Evolutionary conservation across 2,113 vertebrate genomes (phyloP).

Genomic region (Holacanthus passer): DNA sequence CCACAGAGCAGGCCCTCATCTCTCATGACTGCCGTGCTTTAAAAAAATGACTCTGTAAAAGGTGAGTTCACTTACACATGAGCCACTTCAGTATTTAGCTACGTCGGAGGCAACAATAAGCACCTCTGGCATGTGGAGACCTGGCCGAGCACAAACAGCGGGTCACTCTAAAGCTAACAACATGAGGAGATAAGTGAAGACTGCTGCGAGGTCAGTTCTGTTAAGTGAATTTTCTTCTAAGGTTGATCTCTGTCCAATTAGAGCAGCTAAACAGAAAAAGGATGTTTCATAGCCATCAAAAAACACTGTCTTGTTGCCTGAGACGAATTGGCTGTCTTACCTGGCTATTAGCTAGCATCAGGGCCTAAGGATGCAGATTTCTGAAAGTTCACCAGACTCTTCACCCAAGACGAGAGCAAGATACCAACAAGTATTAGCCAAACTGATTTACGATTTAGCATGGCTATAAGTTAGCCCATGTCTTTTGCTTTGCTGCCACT

Average conservation of each 20-base stretch:
- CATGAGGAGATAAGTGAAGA: conserved; percentile 23
- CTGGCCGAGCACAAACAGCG: conserved; percentile 1
- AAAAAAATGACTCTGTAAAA: conserved; percentile 44
- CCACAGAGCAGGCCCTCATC: conserved; percentile 27
- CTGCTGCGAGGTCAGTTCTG: conserved; percentile 34
- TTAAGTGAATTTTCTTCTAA: conserved; percentile 38
- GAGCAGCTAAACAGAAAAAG: conserved; percentile 17
- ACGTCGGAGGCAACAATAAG: conserved; percentile 7
- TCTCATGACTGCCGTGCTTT: conserved; percentile 51
- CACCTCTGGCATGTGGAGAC: conserved; percentile 9
- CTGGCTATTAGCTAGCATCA: conserved; percentile 7
- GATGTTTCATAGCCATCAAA: conserved; percentile 25
- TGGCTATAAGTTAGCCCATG: not conserved
- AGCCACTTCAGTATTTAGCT: conserved; percentile 13
- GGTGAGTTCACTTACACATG: conserved; percentile 39
- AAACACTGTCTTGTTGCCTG: not conserved
- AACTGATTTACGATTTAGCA: not conserved
- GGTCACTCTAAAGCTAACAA: conserved; percentile 22
- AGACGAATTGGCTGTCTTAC: not conserved
- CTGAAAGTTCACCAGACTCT: not conserved
- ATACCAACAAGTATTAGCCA: not conserved
- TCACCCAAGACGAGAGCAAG: not conserved
- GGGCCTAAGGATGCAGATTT: not conserved
- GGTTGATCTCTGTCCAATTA: conserved; percentile 38
- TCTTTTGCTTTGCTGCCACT: not conserved